Evolutionary conservation across 1,140 invertebrate species (phyloP).

Genomic region (Limonius californicus): DNA sequence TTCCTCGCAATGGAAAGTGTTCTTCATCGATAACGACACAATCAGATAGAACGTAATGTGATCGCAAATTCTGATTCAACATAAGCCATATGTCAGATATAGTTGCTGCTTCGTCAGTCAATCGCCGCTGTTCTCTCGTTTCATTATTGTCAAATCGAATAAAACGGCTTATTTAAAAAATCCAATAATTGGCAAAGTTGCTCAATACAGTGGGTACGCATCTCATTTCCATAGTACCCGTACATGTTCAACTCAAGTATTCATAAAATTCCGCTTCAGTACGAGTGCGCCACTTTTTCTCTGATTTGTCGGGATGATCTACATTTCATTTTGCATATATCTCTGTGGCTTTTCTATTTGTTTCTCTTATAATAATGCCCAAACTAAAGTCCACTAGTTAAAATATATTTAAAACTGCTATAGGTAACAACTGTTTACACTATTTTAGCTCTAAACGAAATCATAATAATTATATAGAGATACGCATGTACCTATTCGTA

Average conservation of each 20-base stretch:
- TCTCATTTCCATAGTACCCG: conserved; percentile 9
- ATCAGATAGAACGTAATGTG: conserved; percentile 26
- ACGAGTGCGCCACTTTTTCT: conserved; percentile 16
- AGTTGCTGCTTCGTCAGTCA: conserved; percentile 39
- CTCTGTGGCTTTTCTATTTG: conserved; percentile 31
- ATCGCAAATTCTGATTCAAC: conserved; percentile 30
- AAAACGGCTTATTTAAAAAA: conserved; percentile 34
- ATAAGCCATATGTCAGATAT: conserved; percentile 38
- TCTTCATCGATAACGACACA: conserved; percentile 32
- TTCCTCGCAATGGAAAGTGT: conserved; percentile 41
- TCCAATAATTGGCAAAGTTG: conserved; percentile 31
- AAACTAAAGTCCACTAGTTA: too few relatives aligned
- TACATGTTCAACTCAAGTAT: conserved; percentile 19
- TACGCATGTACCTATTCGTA: too few relatives aligned
- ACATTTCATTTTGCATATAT: conserved; percentile 25
- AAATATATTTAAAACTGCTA: too few relatives aligned
- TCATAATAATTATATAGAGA: too few relatives aligned
- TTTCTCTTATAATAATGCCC: conserved; percentile 31
- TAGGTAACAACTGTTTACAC: too few relatives aligned
- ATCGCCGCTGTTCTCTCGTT: conserved; percentile 29
- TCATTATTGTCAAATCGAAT: conserved; percentile 40
- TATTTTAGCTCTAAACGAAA: too few relatives aligned
- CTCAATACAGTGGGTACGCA: conserved; percentile 27
- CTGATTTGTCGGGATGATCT: neutral
- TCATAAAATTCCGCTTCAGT: conserved; percentile 22